Base-by-base conservation (phyloP, 2,888 invertebrate genomes). In the Tachina grossa region DNA sequence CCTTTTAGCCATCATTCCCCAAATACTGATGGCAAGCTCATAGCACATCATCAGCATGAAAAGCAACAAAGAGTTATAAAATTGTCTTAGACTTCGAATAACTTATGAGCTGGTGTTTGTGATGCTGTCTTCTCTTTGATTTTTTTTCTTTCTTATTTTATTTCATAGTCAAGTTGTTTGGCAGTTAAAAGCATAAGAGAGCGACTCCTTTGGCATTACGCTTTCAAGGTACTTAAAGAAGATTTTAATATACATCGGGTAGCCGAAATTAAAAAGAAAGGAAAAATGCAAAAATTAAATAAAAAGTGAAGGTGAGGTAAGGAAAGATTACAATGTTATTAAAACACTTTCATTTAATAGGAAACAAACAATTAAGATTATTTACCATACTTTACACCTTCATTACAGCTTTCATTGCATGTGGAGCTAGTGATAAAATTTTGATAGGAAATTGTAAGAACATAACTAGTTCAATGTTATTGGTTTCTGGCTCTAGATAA, bases 201-300 rank as follows among this genome's bases (percentile, higher is more conserved):
- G n/a, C 1, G 13, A 19, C 5, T 53, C 51, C 76, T 59, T 68
- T 77, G 72, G 41, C 65, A 45, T 61, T 77, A 74, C 65, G 59
- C 79, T 65, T 81, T 85, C 82, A 82, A 66, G 82, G 79, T 76
- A 79, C 71, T 85, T 85, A 71, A 79, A 71, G 75, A 83, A 82
- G 78, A 85, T 85, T 82, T 85, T 85, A 85, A 83, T 71, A 79
- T 83, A 71, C 82, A 79, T 71, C 66, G 82, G 65, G 57, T 76
- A 61, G 76, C 59, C 49, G 14, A 22, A 71, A 63, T 68, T 59
- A 45, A 59, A 83, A 68, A 45, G 16, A 16, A 39, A 11, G 5
- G 5, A 45, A 45, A 65, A 51, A 39, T 49, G 3, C 45, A 45
- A 57, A 74, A 66, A 22, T 66, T 71, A 65, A 41, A 69, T 22